phyloP scores from a whole-genome alignment of 1,140 invertebrate species.

The Musca vetustissima region DNA sequence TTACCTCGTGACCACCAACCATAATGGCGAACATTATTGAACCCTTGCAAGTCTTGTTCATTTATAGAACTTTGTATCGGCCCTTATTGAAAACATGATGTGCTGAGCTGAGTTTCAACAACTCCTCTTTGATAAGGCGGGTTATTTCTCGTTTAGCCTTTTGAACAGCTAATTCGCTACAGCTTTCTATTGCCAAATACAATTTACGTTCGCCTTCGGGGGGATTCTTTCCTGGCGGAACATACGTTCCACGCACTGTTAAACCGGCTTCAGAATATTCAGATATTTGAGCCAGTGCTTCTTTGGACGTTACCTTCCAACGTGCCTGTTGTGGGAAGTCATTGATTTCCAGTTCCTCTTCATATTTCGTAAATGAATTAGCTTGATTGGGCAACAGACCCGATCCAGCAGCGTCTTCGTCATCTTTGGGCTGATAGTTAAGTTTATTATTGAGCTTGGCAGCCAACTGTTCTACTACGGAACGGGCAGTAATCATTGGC shows the following conservation, averaged over 20 bases:
- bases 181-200: conserved; percentile 98
- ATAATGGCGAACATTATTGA: no score
- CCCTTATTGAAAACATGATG: conserved; percentile 88
- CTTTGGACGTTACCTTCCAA: conserved; percentile 98
- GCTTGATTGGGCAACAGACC: conserved; percentile 69
- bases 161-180: conserved; percentile 93
- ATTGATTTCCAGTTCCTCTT: conserved; percentile 99
- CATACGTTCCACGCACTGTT: conserved; percentile 97
- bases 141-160: conserved; percentile 99
- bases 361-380: conserved; percentile 87
- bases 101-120: conserved; percentile 85
- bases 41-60: neutral
- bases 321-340: conserved; percentile 99
- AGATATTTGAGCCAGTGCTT: conserved; percentile 95
- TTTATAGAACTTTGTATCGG: conserved; percentile 91
- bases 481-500: conserved; percentile 84
- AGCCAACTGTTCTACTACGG: conserved; percentile 89
- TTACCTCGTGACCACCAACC: no score
- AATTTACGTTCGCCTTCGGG: conserved; percentile 96
- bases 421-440: conserved; percentile 92
- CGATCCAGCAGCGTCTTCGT: conserved; percentile 68
- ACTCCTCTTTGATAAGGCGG: conserved; percentile 95
- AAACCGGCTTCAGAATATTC: conserved; percentile 99
- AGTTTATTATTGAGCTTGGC: conserved; percentile 96
- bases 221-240: conserved; percentile 82